phyloP scores from a whole-genome alignment of 1,140 invertebrate species.

The Diorhabda sublineata region DNA sequence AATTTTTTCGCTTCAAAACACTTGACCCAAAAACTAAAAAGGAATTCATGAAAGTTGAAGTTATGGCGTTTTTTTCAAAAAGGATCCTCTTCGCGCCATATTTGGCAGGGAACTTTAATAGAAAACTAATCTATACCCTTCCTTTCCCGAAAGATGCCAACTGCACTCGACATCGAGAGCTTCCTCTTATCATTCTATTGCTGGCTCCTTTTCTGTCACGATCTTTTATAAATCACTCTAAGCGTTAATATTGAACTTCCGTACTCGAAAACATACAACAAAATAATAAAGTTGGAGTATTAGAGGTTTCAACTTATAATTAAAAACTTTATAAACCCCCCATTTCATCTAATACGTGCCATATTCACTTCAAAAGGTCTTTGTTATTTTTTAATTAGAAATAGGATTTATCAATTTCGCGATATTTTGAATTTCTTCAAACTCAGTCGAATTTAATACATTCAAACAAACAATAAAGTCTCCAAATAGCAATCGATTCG shows the following conservation, averaged over 20 bases:
- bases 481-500: too few species aligned
- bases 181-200: conserved; percentile 32
- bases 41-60: background rate
- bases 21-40: too few species aligned
- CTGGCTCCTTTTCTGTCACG: conserved; percentile 30
- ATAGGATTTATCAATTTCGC: too few species aligned
- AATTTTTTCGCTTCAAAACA: too few species aligned
- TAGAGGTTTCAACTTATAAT: background rate
- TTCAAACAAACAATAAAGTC: too few species aligned
- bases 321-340: too few species aligned
- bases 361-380: too few species aligned
- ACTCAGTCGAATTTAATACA: too few species aligned
- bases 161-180: conserved; percentile 29
- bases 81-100: background rate
- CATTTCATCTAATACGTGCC: too few species aligned
- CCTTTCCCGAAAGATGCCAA: conserved; percentile 22
- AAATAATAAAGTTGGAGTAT: conserved; percentile 1
- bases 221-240: conserved; percentile 25
- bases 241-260: background rate
- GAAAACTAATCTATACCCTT: conserved; percentile 29
- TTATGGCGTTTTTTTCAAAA: background rate
- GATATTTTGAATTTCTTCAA: too few species aligned
- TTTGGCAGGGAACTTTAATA: conserved; percentile 7
- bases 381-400: too few species aligned
- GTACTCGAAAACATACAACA: background rate